These are phyloP conservation scores for Parus major DNA, from an alignment of 2,113 vertebrate species.

Conservation along the genomic window DNA sequence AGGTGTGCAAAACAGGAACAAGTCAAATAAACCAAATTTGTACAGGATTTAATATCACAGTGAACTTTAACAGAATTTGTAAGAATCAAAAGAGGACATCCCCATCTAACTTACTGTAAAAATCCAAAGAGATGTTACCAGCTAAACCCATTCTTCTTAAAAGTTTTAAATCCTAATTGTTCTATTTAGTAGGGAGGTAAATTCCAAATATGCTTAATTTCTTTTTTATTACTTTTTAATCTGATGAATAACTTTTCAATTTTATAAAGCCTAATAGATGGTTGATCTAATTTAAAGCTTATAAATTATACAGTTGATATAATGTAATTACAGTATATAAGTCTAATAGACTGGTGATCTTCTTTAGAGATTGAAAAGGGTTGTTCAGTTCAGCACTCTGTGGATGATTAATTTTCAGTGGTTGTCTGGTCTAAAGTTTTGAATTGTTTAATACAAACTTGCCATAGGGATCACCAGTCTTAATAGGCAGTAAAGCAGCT, in stretches of 20 bases:
- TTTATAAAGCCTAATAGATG: constrained; percentile 62
- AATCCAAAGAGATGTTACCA: not conserved
- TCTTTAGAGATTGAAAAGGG: constrained; percentile 62
- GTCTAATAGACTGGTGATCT: constrained; percentile 57
- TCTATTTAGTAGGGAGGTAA: not conserved
- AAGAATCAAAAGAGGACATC: not conserved
- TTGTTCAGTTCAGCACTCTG: constrained; percentile 23
- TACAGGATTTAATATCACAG: not conserved
- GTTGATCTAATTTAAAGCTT: constrained; percentile 71
- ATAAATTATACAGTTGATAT: constrained; percentile 69
- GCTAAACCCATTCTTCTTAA: not conserved
- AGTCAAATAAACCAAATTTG: not conserved
- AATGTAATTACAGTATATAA: constrained; percentile 63
- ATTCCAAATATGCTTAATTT: constrained; percentile 52
- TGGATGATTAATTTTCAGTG: constrained; percentile 70
- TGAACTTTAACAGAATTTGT: not conserved
- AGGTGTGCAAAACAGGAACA: not conserved
- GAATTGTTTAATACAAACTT: constrained; percentile 66
- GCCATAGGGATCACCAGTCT: constrained; percentile 48
- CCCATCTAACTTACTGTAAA: not conserved
- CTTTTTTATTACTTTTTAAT: constrained; percentile 59
- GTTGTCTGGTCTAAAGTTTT: constrained; percentile 61
- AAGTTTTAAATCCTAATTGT: not conserved
- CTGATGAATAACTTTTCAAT: constrained; percentile 65
- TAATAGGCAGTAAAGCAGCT: constrained; percentile 34